These are phyloP conservation scores for Dipodomys merriami DNA, from an alignment of 2,113 vertebrate species.

Conservation along the genomic window DNA sequence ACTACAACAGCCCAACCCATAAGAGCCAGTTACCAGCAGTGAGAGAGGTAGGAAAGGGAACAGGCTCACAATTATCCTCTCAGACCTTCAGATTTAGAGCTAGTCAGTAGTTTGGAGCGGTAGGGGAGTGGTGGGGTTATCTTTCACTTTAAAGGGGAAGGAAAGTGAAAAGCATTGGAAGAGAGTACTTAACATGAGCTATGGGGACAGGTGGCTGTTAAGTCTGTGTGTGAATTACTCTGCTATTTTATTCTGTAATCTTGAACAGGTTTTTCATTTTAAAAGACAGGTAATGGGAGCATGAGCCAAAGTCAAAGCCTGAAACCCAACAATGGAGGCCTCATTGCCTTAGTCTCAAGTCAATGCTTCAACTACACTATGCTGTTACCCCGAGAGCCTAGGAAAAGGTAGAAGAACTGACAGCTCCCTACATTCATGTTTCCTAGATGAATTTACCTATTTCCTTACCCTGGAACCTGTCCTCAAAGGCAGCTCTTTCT, in stretches of 20 bases:
- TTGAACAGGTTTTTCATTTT: not conserved
- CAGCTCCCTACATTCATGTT: not conserved
- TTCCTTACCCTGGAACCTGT: not conserved
- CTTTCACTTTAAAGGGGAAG: not conserved
- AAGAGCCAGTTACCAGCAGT: slow-evolving; percentile 48
- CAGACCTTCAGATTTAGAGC: not conserved
- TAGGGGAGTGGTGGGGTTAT: fast-evolving
- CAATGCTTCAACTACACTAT: not conserved
- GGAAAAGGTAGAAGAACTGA: not conserved
- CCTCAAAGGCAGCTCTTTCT: not conserved
- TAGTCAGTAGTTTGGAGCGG: not conserved
- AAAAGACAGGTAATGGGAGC: not conserved
- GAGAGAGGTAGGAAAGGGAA: not conserved
- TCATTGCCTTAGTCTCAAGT: not conserved
- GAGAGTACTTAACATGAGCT: not conserved
- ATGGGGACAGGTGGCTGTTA: not conserved
- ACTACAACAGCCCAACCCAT: slow-evolving; percentile 80
- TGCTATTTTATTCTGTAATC: not conserved
- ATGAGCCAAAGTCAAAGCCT: not conserved
- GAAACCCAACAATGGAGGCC: not conserved
- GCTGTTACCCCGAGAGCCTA: not conserved
- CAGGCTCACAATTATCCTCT: not conserved
- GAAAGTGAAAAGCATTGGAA: not conserved
- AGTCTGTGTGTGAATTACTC: not conserved
- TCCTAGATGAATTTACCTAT: not conserved